Conservation (phyloP, 2,113 vertebrate species). For the Gracilinanus agilis region DNA sequence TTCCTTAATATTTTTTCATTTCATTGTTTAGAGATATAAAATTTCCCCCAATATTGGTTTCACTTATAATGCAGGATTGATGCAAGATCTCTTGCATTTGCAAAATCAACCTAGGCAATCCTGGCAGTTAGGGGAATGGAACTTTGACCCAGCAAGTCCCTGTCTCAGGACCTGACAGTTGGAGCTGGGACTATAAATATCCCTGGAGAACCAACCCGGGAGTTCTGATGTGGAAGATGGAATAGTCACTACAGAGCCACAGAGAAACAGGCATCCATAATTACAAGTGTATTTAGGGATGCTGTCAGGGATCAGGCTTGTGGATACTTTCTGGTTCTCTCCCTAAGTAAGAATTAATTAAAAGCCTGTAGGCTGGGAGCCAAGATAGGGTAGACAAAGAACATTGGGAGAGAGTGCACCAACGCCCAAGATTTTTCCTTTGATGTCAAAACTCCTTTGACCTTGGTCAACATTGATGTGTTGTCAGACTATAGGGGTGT, state of each 20-base stretch:
- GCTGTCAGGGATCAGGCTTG: background rate
- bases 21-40: too few species aligned
- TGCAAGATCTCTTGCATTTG: too few species aligned
- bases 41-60: too few species aligned
- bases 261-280: background rate
- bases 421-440: slow-evolving; percentile 54
- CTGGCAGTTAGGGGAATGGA: too few species aligned
- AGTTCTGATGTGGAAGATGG: background rate
- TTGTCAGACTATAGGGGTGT: background rate
- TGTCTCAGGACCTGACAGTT: too few species aligned
- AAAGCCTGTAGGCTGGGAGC: background rate
- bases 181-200: too few species aligned
- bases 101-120: too few species aligned
- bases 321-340: slow-evolving; percentile 41
- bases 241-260: background rate
- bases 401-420: slow-evolving; percentile 8
- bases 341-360: slow-evolving; percentile 61
- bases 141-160: too few species aligned
- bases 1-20: too few species aligned
- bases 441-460: slow-evolving; percentile 60
- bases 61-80: too few species aligned
- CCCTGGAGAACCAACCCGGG: too few species aligned
- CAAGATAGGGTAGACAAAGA: slow-evolving; percentile 61
- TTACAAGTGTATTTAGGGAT: slow-evolving; percentile 41
- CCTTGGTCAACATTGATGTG: background rate